A percentile compares a stretch with the other conserved stretches of the same genome.
Conservation (phyloP, 2,113 vertebrate genomes). For the Menura novaehollandiae region DNA sequence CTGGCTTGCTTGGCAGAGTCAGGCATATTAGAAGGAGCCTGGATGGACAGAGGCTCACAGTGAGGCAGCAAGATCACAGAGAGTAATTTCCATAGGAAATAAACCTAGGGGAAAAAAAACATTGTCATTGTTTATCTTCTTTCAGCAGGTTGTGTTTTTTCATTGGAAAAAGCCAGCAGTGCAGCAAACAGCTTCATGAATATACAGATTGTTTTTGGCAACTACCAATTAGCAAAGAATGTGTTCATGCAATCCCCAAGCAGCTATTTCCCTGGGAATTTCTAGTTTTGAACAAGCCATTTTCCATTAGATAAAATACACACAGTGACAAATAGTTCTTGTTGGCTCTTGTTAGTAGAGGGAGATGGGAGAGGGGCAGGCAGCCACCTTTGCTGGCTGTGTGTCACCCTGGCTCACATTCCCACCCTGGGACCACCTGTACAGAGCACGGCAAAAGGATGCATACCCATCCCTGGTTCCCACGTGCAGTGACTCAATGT, state of each 20-base stretch:
- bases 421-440: not conserved
- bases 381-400: rapidly evolving
- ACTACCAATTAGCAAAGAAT: conserved; percentile 20
- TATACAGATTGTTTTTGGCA: conserved; percentile 33
- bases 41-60: not conserved
- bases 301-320: not conserved
- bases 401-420: not conserved
- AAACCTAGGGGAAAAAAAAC: not conserved
- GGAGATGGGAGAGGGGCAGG: not conserved
- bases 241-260: not conserved
- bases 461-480: not conserved
- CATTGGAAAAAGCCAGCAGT: conserved; percentile 14
- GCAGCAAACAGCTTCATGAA: conserved; percentile 50
- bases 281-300: not conserved
- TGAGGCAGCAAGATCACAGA: not conserved
- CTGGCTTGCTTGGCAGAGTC: not conserved
- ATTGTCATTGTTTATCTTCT: conserved; percentile 23
- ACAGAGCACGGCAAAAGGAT: rapidly evolving
- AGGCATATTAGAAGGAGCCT: not conserved
- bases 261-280: not conserved
- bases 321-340: not conserved
- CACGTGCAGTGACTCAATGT: rapidly evolving
- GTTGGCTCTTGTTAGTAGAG: not conserved
- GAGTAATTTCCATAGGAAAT: not conserved
- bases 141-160: conserved; percentile 23